These are phyloP conservation scores for Hymenochirus boettgeri DNA, from an alignment of 2,113 vertebrate genomes.

Conservation along the genomic window DNA sequence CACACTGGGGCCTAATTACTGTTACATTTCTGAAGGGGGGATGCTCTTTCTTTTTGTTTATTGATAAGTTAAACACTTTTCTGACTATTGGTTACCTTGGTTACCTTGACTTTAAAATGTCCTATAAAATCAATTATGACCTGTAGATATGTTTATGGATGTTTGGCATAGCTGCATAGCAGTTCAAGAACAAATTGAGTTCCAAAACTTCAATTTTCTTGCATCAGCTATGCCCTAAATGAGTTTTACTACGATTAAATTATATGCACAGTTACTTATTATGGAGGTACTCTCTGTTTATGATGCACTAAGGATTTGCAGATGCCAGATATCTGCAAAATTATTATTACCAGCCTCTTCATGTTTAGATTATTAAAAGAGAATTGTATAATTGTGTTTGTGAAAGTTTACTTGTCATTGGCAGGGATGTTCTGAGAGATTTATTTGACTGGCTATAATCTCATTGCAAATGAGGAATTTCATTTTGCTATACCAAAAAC, in stretches of 20 bases:
- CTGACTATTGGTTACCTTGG: constrained; percentile 29
- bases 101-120: constrained; percentile 40
- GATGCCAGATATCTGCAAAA: constrained; percentile 27
- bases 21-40: too few relatives aligned
- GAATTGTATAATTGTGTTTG: constrained; percentile 3
- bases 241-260: constrained; percentile 40
- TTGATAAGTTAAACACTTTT: constrained; percentile 18
- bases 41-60: too few relatives aligned
- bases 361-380: constrained; percentile 21
- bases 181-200: constrained; percentile 30
- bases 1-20: too few relatives aligned
- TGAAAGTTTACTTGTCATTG: too few relatives aligned
- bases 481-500: too few relatives aligned
- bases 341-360: constrained; percentile 26
- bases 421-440: too few relatives aligned
- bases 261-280: constrained; percentile 38
- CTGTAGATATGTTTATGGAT: constrained; percentile 39
- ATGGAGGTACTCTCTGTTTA: constrained; percentile 36
- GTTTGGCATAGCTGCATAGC: constrained; percentile 23
- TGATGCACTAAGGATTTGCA: constrained; percentile 30
- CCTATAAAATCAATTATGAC: constrained; percentile 38
- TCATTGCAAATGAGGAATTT: too few relatives aligned
- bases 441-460: too few relatives aligned
- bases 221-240: constrained; percentile 38
- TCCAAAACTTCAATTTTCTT: constrained; percentile 37